Conservation (phyloP, 2,113 vertebrate species). For the Dolichotis patagonum region DNA sequence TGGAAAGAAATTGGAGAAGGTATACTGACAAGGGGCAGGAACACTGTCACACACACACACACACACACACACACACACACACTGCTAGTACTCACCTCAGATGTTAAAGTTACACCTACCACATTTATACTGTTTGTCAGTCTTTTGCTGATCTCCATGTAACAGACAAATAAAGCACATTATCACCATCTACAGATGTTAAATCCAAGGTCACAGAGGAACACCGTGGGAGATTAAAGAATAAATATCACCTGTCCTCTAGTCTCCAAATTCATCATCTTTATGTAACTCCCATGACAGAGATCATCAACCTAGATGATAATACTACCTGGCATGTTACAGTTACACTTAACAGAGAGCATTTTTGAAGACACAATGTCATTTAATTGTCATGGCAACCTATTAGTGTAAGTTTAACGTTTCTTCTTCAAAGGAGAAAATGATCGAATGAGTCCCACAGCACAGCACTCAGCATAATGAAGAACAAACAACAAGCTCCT, state of each 20-base stretch:
- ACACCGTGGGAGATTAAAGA: neutral
- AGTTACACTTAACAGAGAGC: conserved; percentile 32
- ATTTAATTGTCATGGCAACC: conserved; percentile 62
- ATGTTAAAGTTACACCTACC: neutral
- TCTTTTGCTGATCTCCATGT: neutral
- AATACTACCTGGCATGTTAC: conserved; percentile 26
- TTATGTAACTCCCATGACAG: neutral
- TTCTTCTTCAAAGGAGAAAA: conserved; percentile 48
- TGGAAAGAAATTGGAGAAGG: neutral
- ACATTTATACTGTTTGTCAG: neutral
- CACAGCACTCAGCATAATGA: conserved; percentile 5
- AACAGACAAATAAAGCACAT: conserved; percentile 2
- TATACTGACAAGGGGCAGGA: neutral
- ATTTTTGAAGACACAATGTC: neutral
- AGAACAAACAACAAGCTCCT: conserved; percentile 15
- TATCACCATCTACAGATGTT: neutral
- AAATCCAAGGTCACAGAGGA: neutral
- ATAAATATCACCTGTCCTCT: neutral
- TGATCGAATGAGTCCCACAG: neutral
- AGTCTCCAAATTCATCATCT: neutral
- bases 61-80: neutral
- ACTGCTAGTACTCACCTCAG: neutral
- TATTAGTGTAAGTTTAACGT: conserved; percentile 35
- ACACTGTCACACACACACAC: neutral
- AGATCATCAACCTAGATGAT: conserved; percentile 28